Evolutionary conservation across 35 echinoderm and acorn worm species (phyloP), one percentile per base, ranked within the genome.

Genomic region (Holothuria glaberrima): DNA sequence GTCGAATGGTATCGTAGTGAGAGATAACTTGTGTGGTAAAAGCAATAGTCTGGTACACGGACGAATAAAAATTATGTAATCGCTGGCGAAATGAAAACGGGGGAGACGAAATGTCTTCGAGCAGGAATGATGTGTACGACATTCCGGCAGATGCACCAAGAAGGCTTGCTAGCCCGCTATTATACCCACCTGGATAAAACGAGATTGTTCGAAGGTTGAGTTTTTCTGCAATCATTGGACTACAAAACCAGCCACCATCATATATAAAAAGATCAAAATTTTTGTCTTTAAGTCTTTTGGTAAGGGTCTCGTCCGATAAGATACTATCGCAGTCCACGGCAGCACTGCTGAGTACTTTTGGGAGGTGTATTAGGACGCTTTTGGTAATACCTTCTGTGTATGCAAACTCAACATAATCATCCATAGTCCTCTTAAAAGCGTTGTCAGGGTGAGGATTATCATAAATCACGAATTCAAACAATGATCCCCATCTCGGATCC

Each of bases 391-490:
- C 70, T 33, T 73, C 70, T 73, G 10, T 9, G 70, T 33, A 73
- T 4, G 70, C 30, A 33, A 35, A 29, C 19, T 29, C 36, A 19
- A 32, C 70, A 29, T 33, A 33, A 5, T 30, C 69, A 34, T 73
- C 69, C 6, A 35, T 31, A 25, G 21, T 66, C 29, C 27, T 73
- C 36, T 34, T 26, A 73, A 73, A 73, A 29, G 29, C 70, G 36
- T 73, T 73, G 28, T 41, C 41, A 17, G 70, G 70, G 32, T 73
- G 70, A 10, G 70, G 70, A 33, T 73, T 73, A 27, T 73, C 30
- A 35, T 44, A 73, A 10, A 32, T 33, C 9, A 73, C 20, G 20
- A 30, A 9, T 12, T 73, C 30, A 33, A 36, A 73, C 25, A 73
- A 19, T 14, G 70, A 17, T 20, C 70, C 70, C 70, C 70, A 73